Percentiles rank a stretch among this genome's conserved stretches.
Conservation (phyloP, 1,140 invertebrate species). For the Lutraria rhynchaena region DNA sequence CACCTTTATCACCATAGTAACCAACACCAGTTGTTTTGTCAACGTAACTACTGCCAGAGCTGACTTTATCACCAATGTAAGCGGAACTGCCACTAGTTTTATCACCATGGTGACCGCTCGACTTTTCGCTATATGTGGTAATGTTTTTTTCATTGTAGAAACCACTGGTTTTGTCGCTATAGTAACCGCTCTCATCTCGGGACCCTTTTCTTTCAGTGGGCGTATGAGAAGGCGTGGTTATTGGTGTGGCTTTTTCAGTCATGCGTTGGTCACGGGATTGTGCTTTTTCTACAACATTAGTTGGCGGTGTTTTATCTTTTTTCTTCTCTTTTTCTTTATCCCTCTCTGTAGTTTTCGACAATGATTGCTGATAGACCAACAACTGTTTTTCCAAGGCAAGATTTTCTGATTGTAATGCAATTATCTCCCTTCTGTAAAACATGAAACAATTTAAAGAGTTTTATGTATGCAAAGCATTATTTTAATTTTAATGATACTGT, state of each 20-base stretch:
- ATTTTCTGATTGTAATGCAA: conserved; percentile 92
- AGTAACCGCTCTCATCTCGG: conserved; percentile 19
- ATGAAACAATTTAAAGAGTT: no score
- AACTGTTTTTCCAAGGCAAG: conserved; percentile 92
- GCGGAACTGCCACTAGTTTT: background rate
- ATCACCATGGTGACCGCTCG: background rate
- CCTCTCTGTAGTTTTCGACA: conserved; percentile 83
- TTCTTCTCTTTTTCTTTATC: conserved; percentile 19
- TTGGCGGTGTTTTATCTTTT: background rate
- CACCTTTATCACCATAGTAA: no score
- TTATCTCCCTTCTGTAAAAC: conserved; percentile 89
- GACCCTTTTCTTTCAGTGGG: conserved; percentile 19
- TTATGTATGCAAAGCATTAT: no score
- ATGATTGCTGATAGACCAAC: conserved; percentile 93
- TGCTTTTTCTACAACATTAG: conserved; percentile 1
- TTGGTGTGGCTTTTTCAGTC: background rate
- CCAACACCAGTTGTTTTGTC: no score
- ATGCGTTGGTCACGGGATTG: background rate
- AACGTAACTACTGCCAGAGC: no score
- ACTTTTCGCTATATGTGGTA: background rate
- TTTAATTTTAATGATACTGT: no score
- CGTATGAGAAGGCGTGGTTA: background rate
- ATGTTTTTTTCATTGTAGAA: conserved; percentile 10
- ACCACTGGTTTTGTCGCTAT: conserved; percentile 23
- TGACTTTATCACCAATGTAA: no score